These are phyloP conservation scores for Saxidomus purpurata DNA, from an alignment of 1,140 invertebrate genomes.

Conservation along the genomic window DNA sequence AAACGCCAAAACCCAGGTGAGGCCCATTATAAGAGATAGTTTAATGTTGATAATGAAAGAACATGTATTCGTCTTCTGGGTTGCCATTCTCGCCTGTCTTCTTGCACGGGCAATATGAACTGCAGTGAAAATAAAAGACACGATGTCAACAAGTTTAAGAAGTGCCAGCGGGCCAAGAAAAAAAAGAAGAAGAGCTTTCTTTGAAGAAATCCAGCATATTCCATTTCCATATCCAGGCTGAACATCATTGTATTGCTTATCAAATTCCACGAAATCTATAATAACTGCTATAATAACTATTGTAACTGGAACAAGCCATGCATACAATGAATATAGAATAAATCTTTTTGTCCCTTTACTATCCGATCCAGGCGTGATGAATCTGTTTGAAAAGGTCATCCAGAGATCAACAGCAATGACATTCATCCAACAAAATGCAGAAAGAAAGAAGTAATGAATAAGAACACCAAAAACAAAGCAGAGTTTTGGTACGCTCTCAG, in stretches of 20 bases:
- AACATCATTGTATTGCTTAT: not conserved
- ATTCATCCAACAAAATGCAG: conserved; percentile 89
- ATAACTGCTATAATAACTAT: conserved; percentile 86
- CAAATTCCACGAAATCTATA: conserved; percentile 82
- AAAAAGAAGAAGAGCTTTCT: conserved; percentile 76
- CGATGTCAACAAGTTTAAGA: conserved; percentile 80
- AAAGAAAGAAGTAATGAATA: conserved; percentile 88
- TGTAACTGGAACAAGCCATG: conserved; percentile 87
- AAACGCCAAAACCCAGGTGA: conserved; percentile 84
- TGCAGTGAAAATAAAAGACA: conserved; percentile 80
- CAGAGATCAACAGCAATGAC: conserved; percentile 88
- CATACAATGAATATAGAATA: conserved; percentile 87
- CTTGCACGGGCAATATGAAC: conserved; percentile 86
- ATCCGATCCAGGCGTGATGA: conserved; percentile 42
- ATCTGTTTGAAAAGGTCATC: conserved; percentile 88
- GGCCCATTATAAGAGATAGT: conserved; percentile 84
- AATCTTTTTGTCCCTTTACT: conserved; percentile 82
- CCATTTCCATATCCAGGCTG: conserved; percentile 76
- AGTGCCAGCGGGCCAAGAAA: conserved; percentile 82
- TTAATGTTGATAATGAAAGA: conserved; percentile 87
- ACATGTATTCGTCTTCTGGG: conserved; percentile 61
- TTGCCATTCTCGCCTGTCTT: conserved; percentile 24
- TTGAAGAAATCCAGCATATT: conserved; percentile 86
- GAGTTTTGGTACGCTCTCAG: not conserved
- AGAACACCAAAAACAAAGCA: conserved; percentile 84